phyloP scores from a whole-genome alignment of 2,113 vertebrate species.

The Phaethornis superciliosus region DNA sequence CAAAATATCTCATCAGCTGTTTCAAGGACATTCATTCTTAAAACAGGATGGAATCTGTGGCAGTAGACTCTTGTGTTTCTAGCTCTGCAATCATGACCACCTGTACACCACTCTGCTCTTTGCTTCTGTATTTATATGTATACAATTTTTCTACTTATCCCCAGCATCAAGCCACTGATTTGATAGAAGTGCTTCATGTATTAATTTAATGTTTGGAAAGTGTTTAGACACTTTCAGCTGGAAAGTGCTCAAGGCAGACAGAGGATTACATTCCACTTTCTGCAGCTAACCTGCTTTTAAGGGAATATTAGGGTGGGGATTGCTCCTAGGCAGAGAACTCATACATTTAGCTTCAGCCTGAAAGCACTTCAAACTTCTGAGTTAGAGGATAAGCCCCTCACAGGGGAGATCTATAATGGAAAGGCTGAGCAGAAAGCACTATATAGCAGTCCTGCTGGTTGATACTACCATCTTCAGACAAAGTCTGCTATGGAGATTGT shows the following conservation, averaged over 20 bases:
- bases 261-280: conserved; percentile 38
- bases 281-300: conserved; percentile 59
- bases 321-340: conserved; percentile 37
- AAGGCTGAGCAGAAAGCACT: neutral
- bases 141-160: conserved; percentile 9
- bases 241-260: conserved; percentile 21
- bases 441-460: neutral
- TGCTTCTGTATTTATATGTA: neutral
- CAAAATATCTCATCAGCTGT: neutral
- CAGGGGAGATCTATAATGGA: conserved; percentile 34
- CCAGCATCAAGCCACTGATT: conserved; percentile 10
- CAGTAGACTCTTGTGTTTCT: neutral
- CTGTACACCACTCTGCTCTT: neutral
- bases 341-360: conserved; percentile 28
- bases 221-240: conserved; percentile 32
- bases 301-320: conserved; percentile 23
- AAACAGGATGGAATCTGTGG: neutral
- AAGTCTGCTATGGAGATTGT: neutral
- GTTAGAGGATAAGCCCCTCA: conserved; percentile 47
- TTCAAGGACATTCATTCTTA: neutral
- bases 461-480: conserved; percentile 1
- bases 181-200: conserved; percentile 27
- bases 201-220: conserved; percentile 39
- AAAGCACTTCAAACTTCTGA: conserved; percentile 53
- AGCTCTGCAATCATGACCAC: neutral